A percentile compares a stretch with the other conserved stretches of the same genome.
Conservation (phyloP, 2,797 vertebrate genomes). For the Cebuella pygmaea region DNA sequence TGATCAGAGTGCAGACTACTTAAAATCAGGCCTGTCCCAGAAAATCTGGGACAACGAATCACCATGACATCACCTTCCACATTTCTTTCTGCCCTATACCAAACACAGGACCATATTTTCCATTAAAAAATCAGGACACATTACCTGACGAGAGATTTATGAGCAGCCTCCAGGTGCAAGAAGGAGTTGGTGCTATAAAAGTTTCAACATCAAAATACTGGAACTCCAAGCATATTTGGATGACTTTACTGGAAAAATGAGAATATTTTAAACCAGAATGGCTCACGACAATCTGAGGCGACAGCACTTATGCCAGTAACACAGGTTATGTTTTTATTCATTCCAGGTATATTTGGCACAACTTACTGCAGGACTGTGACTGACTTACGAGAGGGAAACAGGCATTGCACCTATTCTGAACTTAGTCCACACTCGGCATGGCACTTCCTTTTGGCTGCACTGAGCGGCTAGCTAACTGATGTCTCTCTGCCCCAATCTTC, state of each 20-base stretch:
- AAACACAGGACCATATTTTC: slow-evolving; percentile 67
- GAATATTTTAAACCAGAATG: slow-evolving; percentile 48
- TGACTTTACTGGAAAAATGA: slow-evolving; percentile 73
- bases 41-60: slow-evolving; percentile 52
- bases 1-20: background rate
- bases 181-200: slow-evolving; percentile 55
- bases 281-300: slow-evolving; percentile 14
- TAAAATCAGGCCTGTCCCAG: slow-evolving; percentile 34
- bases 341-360: background rate
- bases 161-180: slow-evolving; percentile 73
- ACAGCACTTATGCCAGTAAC: background rate
- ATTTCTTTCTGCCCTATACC: slow-evolving; percentile 59
- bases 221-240: slow-evolving; percentile 70
- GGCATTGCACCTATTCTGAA: background rate
- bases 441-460: background rate
- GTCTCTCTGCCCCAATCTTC: background rate
- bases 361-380: background rate
- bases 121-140: slow-evolving; percentile 57
- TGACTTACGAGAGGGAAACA: background rate
- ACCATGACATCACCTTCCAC: slow-evolving; percentile 66
- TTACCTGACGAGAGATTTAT: slow-evolving; percentile 76
- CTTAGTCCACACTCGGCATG: background rate
- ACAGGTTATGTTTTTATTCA: slow-evolving; percentile 26
- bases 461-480: background rate
- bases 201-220: slow-evolving; percentile 71